Evolutionary conservation across 92 coral and sea anemone species (phyloP), one percentile per base, ranked within the genome.

Genomic region (Bergia sp.): DNA sequence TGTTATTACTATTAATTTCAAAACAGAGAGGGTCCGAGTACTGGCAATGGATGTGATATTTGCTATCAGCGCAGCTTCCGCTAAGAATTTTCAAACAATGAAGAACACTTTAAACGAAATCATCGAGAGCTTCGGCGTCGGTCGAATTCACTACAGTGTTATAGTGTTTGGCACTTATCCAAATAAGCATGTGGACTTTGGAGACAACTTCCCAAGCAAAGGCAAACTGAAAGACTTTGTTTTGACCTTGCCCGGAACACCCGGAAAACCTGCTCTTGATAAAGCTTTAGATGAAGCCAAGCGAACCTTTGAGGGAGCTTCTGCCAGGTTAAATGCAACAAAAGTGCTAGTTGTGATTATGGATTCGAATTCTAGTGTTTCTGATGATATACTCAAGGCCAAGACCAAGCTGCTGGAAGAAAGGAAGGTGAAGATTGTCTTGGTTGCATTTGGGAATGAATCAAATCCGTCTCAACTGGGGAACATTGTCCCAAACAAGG

Each of bases 361-460:
- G 80, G 86, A 88, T 41, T 76, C 88, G 16, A 84, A 49, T 44
- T 79, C 88, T 18, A 86, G 89, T 47, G 83, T 69, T 71, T 82
- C 91, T 1, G 73, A 41, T 45, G 85, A 61, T 16, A 55, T 72
- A 12, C 72, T 91, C 76, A 55, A 47, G 41, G 50, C 44, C 1
- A 91, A 82, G 53, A 45, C 89, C 38, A 53, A 38, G 65, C 80
- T 36, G 49, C 85, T 91, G 58, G 88, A 58, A 50, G 73, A 23
- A 82, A 85, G 23, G 72, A 86, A 88, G 3, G 86, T 93, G 6
- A 89, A 91, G 78, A 89, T 95, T 43, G 90, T 95, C 44, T 88
- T 98, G n/a, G 98, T 97, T 84, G 96, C 95, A n/a, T 77, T 97
- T 73, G 99, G 99, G 8, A 91, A 76, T 57, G 90, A 88, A 43